Evolutionary conservation across 1,140 invertebrate species (phyloP), one percentile per base, ranked within the genome.

Genomic region (Panagrolaimus sp.): DNA sequence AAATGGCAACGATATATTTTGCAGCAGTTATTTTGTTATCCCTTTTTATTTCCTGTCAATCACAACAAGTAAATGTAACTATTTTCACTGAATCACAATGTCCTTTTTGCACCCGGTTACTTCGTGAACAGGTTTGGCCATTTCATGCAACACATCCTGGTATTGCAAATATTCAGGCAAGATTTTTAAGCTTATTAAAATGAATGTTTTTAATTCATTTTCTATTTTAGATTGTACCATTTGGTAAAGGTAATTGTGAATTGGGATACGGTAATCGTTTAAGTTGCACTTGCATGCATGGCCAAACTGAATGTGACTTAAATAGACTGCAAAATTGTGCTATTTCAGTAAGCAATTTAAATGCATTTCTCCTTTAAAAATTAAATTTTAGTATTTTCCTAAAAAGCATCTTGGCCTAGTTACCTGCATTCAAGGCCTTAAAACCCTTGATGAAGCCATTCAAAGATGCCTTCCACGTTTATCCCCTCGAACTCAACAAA

Each of bases 41-140:
- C 21, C 17, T 58, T 58, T 58, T 58, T 28, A 58, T 28, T 21
- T 58, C 2, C 28, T 58, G 21, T 26, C 21, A 58, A 21, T 21
- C 21, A 12, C 52, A 58, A 28, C 52, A 58, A 58, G 52, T 58
- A 21, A 58, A 58, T 28, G 52, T 44, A n/a, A 70, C 17, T 21
- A 67, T 77, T 52, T 77, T 77, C 64, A 79, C 77, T 38, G 75
- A 77, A 70, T 79, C 77, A 28, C 75, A 77, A 75, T 77, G 75
- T 63, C 75, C 75, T 14, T 77, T 77, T 68, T 77, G 75, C 69
- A 77, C 75, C 17, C 48, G 73, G 21, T 48, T 77, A n/a, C 63
- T 77, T 10, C 63, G 77, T 10, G 76, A 77, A 65, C 75, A 77
- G 55, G 64, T 77, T 43, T 77, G 75, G 75, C 75, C 81, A 46